Percentiles rank a stretch among this genome's conserved stretches.
phyloP scores from a whole-genome alignment of 2,888 invertebrate species.

The Tupiocoris notatus region DNA sequence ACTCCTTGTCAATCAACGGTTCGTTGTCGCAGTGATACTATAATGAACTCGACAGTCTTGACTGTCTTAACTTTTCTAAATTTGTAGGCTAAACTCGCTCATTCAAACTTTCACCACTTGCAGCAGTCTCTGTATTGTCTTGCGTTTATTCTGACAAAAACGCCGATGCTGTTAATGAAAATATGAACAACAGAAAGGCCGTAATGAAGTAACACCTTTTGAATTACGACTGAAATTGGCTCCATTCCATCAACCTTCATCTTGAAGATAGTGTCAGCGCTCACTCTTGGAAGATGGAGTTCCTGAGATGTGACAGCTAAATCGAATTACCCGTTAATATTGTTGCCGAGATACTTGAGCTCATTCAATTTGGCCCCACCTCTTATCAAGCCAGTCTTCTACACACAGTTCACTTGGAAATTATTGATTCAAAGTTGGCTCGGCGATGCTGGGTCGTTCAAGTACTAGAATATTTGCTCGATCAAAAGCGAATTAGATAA shows the following conservation, averaged over 20 bases:
- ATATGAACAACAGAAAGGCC: too few relatives aligned
- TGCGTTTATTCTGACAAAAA: too few relatives aligned
- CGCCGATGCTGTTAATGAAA: too few relatives aligned
- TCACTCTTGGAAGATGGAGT: not conserved
- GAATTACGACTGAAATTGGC: too few relatives aligned
- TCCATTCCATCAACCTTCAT: not conserved
- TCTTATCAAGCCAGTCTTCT: not conserved
- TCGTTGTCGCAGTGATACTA: too few relatives aligned
- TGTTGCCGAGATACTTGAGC: conserved; percentile 47
- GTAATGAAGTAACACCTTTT: not conserved
- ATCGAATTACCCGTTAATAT: conserved; percentile 48
- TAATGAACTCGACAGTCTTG: too few relatives aligned
- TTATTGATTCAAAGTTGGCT: conserved; percentile 19
- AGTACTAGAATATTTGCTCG: not conserved
- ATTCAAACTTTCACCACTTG: too few relatives aligned
- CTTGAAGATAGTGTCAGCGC: not conserved
- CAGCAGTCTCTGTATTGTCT: too few relatives aligned
- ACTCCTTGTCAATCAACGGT: too few relatives aligned
- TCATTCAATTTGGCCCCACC: conserved; percentile 30
- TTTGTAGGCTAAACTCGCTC: too few relatives aligned
- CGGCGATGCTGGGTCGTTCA: not conserved
- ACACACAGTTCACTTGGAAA: conserved; percentile 6
- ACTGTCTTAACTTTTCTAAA: too few relatives aligned
- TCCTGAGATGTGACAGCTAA: conserved; percentile 40
- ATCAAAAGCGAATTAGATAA: too few relatives aligned